phyloP scores from a whole-genome alignment of 2,888 invertebrate species.

The Pristionchus entomophagus region DNA sequence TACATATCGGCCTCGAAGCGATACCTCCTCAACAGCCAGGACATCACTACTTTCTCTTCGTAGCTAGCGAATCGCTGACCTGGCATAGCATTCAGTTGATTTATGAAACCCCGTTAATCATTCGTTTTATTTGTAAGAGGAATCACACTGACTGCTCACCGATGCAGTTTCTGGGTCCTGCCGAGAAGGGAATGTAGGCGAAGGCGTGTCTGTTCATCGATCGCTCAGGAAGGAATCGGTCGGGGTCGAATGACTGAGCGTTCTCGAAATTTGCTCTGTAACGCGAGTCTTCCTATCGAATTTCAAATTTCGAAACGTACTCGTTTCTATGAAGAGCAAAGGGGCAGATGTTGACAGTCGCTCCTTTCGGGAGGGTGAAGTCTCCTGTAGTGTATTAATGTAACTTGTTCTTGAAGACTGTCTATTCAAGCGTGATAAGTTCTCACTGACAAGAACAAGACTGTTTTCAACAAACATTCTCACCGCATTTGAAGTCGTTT shows the following conservation, averaged over 20 bases:
- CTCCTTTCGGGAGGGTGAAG: neutral
- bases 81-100: conserved; percentile 56
- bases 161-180: conserved; percentile 73
- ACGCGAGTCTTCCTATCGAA: neutral
- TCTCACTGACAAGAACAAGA: too few species aligned
- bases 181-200: conserved; percentile 73
- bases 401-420: neutral
- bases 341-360: conserved; percentile 19
- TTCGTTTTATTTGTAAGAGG: too few species aligned
- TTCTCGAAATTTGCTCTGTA: conserved; percentile 14
- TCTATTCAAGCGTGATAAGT: too few species aligned
- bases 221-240: conserved; percentile 36
- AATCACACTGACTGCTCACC: conserved; percentile 50
- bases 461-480: too few species aligned
- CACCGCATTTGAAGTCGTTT: conserved; percentile 42
- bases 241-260: conserved; percentile 28
- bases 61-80: conserved; percentile 77
- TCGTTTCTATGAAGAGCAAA: conserved; percentile 37
- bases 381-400: neutral
- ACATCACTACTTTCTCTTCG: conserved; percentile 76
- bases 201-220: conserved; percentile 64
- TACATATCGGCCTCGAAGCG: conserved; percentile 29
- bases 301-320: neutral
- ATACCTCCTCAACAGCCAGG: conserved; percentile 72
- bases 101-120: neutral